Conservation (phyloP, 2,113 vertebrate species). For the Asarcornis scutulata region DNA sequence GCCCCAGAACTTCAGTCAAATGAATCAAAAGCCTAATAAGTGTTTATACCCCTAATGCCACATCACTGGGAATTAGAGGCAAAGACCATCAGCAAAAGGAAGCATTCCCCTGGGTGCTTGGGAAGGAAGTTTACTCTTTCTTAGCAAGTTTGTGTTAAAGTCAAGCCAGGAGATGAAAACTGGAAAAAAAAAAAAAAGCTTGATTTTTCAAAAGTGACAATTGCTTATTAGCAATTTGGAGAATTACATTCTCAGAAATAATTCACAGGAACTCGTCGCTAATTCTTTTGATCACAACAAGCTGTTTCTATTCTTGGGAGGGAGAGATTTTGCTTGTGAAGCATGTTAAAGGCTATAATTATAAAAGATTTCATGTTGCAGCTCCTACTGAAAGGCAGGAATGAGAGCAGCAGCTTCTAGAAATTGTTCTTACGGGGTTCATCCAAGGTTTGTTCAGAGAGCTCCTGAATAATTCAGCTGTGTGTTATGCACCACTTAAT, state of each 20-base stretch:
- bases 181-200: background rate
- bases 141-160: background rate
- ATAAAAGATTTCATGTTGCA: background rate
- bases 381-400: background rate
- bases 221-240: slow-evolving; percentile 52
- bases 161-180: background rate
- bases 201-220: slow-evolving; percentile 58
- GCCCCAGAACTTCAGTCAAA: background rate
- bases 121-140: background rate
- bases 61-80: slow-evolving; percentile 23
- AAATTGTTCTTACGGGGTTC: background rate
- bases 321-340: slow-evolving; percentile 9
- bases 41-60: background rate
- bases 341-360: slow-evolving; percentile 23
- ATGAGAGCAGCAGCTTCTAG: background rate
- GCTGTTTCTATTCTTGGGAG: slow-evolving; percentile 20
- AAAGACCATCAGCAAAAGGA: slow-evolving; percentile 9
- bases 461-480: slow-evolving; percentile 29
- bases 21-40: slow-evolving; percentile 30
- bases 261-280: slow-evolving; percentile 24
- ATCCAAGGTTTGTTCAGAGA: background rate
- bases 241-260: slow-evolving; percentile 48
- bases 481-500: background rate
- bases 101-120: slow-evolving; percentile 23
- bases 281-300: slow-evolving; percentile 19